Evolutionary conservation across 1,140 invertebrate genomes (phyloP).

Genomic region (Fopius arisanus): DNA sequence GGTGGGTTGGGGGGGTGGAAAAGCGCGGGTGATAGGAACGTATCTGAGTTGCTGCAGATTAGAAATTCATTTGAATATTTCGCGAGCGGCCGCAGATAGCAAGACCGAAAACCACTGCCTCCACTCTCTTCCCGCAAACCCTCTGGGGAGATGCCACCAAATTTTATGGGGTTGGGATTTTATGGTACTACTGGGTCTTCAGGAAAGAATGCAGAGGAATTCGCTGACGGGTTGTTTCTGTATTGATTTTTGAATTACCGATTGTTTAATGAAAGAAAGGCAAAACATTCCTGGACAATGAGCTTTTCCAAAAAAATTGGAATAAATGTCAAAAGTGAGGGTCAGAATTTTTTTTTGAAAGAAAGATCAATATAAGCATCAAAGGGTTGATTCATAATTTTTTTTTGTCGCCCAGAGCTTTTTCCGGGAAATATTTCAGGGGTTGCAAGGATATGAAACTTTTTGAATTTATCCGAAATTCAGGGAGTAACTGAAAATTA

Average conservation of each 20-base stretch:
- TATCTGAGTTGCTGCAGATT: constrained; percentile 44
- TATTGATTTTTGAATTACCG: not conserved
- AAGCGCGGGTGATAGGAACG: not conserved
- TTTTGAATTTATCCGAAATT: not conserved
- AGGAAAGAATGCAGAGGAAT: not conserved
- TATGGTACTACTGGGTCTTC: not conserved
- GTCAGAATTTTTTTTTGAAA: no score
- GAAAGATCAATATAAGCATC: no score
- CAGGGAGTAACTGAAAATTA: constrained; percentile 53
- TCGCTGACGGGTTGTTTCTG: not conserved
- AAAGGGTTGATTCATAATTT: no score
- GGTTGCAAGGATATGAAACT: not conserved
- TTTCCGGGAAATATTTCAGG: no score
- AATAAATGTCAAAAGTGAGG: no score
- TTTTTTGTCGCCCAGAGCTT: no score
- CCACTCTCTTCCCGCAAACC: not conserved
- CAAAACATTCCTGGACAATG: no score
- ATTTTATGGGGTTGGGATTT: not conserved
- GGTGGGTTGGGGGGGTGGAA: not conserved
- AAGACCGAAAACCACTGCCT: not conserved
- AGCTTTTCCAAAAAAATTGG: no score
- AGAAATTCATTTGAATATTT: constrained; percentile 61
- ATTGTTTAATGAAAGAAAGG: no score
- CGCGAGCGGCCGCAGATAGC: constrained; percentile 44
- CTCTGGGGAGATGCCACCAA: constrained; percentile 11